Base-by-base conservation (phyloP, 1,140 invertebrate species). In the Ruditapes philippinarum region DNA sequence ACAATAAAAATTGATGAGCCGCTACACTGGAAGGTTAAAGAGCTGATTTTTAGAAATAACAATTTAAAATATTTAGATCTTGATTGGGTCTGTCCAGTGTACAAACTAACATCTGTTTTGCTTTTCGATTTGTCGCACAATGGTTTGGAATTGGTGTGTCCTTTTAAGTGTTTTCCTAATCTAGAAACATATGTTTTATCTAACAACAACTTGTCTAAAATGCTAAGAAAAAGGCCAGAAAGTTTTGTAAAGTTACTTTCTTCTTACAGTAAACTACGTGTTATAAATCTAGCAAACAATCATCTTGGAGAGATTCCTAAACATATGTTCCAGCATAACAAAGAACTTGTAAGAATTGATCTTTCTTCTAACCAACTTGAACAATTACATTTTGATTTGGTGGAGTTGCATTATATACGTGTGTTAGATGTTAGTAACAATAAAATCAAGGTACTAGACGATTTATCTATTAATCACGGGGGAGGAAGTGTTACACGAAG, bases 101-200 rank as follows among this genome's bases (percentile, higher is more conserved):
- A 31, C 17, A 65, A 49, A 51, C 31, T 78, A 45, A 28, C 40
- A 22, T 28, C 40, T 25, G 0, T 78, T n/a, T 7, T 19, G 5
- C 17, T 28, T 22, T 25, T 45, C 5, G 73, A 78, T 78, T 25
- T 78, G 12, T 78, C 73, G 14, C 19, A 78, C n/a, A 78, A 78
- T 36, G 42, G 42, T 7, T 14, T 45, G 42, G 5, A 45, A 45
- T 7, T 45, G 42, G 5, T 45, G 14, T 14, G 14, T 7, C 42
- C 42, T 7, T 7, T 45, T 5, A 7, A 7, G 5, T 45, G 42
- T 45, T 5, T 45, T 5, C 42, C 42, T 5, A 45, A 45, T 45
- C 14, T 45, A 45, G 42, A 45, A 45, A 45, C 5, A 45, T 5
- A 7, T 45, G 42, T 7, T 14, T 45, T 45, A 45, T 45, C 42